Conservation (phyloP, 2,888 invertebrate species). For the Pyrocoelia pectoralis region DNA sequence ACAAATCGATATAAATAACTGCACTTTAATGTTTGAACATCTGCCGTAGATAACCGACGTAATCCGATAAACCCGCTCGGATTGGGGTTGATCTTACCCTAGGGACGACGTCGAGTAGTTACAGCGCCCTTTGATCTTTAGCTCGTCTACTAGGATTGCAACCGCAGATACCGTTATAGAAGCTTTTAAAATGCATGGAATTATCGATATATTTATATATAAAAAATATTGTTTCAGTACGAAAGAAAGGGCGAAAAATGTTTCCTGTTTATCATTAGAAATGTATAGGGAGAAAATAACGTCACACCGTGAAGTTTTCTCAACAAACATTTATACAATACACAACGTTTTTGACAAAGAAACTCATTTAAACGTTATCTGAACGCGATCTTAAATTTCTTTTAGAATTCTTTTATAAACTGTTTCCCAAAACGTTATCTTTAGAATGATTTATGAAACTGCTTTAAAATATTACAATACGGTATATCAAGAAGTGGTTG, state of each 20-base stretch:
- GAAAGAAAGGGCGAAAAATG: neutral
- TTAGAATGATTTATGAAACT: slow-evolving; percentile 13
- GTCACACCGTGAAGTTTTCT: neutral
- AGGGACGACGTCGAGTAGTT: slow-evolving; percentile 36
- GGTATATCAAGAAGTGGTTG: neutral
- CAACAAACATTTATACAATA: neutral
- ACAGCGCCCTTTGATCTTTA: slow-evolving; percentile 40
- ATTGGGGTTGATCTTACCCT: slow-evolving; percentile 40
- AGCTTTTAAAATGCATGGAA: slow-evolving; percentile 32
- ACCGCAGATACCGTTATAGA: slow-evolving; percentile 21
- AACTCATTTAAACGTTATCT: slow-evolving; percentile 17
- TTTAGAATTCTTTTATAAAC: slow-evolving; percentile 13
- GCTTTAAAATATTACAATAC: neutral
- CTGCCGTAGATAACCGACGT: slow-evolving; percentile 46
- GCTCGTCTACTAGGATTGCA: slow-evolving; percentile 32
- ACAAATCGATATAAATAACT: slow-evolving; percentile 47
- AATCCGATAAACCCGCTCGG: slow-evolving; percentile 40
- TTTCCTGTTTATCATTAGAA: neutral
- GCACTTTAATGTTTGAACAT: slow-evolving; percentile 48
- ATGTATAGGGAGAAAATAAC: neutral
- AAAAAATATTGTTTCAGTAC: neutral
- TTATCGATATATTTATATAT: slow-evolving; percentile 11
- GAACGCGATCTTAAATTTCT: slow-evolving; percentile 14
- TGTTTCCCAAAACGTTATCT: slow-evolving; percentile 12
- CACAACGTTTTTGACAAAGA: slow-evolving; percentile 11